phyloP scores from a whole-genome alignment of 2,888 invertebrate species.

The Tiliacea citrago region DNA sequence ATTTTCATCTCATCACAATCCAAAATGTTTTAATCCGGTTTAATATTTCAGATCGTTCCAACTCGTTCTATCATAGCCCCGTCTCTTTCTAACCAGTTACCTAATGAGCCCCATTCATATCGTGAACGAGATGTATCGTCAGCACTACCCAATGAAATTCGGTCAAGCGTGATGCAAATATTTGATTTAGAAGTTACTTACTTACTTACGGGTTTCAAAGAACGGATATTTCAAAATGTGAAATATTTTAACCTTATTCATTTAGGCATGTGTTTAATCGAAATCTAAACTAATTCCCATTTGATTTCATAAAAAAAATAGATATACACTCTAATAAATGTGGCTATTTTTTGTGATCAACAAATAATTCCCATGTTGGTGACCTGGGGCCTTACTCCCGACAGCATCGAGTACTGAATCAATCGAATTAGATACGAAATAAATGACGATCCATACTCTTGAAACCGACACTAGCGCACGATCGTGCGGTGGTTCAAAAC shows the following conservation, averaged over 20 bases:
- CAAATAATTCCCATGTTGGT: too few relatives aligned
- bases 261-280: background rate
- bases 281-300: background rate
- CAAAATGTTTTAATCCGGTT: background rate
- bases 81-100: conserved; percentile 39
- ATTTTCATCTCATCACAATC: background rate
- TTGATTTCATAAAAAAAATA: background rate
- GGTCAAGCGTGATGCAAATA: conserved; percentile 54
- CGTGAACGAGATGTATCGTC: conserved; percentile 38
- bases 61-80: conserved; percentile 5
- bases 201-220: background rate
- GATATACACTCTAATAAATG: too few relatives aligned
- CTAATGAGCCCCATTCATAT: conserved; percentile 59
- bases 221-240: conserved; percentile 4
- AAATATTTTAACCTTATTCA: background rate
- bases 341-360: too few relatives aligned
- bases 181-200: conserved; percentile 46
- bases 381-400: too few relatives aligned
- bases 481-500: too few relatives aligned
- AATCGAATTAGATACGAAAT: too few relatives aligned
- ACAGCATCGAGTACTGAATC: too few relatives aligned
- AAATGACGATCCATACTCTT: too few relatives aligned
- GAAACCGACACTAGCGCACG: too few relatives aligned
- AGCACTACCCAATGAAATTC: conserved; percentile 52
- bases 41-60: conserved; percentile 3